phyloP scores from a whole-genome alignment of 2,797 vertebrate genomes.

The Ciconia nigra region DNA sequence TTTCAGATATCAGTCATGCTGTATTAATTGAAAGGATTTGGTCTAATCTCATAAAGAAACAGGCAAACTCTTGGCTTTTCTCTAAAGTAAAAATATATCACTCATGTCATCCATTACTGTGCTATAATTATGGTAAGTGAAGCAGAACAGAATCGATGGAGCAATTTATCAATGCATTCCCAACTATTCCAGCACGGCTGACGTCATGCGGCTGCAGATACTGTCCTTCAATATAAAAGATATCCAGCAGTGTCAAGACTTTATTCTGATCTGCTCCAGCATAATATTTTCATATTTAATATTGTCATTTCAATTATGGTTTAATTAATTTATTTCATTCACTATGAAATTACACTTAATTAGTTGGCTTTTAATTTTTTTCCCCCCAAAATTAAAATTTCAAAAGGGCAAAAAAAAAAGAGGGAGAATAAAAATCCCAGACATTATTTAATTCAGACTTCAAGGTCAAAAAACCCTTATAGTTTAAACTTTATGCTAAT shows the following conservation, averaged over 20 bases:
- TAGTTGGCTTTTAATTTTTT: slow-evolving; percentile 62
- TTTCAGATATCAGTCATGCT: slow-evolving; percentile 76
- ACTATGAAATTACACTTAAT: slow-evolving; percentile 66
- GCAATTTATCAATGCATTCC: slow-evolving; percentile 91
- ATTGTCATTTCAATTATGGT: slow-evolving; percentile 76
- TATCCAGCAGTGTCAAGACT: slow-evolving; percentile 71
- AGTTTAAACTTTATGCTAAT: slow-evolving; percentile 64
- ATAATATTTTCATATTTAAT: slow-evolving; percentile 75
- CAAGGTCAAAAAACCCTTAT: slow-evolving; percentile 58
- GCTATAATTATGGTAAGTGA: slow-evolving; percentile 97
- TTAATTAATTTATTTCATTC: slow-evolving; percentile 79
- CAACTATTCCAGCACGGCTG: slow-evolving; percentile 78
- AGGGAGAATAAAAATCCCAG: slow-evolving; percentile 51
- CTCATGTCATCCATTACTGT: slow-evolving; percentile 90
- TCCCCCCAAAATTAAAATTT: slow-evolving; percentile 60
- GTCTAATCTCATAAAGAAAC: slow-evolving; percentile 83
- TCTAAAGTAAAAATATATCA: slow-evolving; percentile 84
- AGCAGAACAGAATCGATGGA: slow-evolving; percentile 89
- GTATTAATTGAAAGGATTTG: slow-evolving; percentile 82
- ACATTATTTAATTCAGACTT: slow-evolving; percentile 63
- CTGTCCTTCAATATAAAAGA: slow-evolving; percentile 78
- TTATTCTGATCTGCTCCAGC: slow-evolving; percentile 75
- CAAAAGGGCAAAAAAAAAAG: slow-evolving; percentile 38
- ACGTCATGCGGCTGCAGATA: slow-evolving; percentile 82
- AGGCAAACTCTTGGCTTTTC: slow-evolving; percentile 80